A percentile compares a stretch with the other conserved stretches of the same genome.
These are phyloP conservation scores for Leucania comma DNA, from an alignment of 2,888 invertebrate species.

Conservation along the genomic window DNA sequence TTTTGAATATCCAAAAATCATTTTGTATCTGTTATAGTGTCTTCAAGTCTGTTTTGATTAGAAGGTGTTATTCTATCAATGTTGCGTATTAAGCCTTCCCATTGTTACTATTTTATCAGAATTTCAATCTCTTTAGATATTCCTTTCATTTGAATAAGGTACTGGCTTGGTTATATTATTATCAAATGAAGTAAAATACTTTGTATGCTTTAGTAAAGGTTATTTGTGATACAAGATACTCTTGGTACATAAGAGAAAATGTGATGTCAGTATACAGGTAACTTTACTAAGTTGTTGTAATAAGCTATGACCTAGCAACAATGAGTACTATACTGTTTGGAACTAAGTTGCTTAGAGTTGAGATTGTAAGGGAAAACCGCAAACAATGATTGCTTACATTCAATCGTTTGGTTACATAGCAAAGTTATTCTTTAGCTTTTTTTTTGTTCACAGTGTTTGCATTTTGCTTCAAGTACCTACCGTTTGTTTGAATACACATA, in stretches of 20 bases:
- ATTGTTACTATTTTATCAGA: slow-evolving; percentile 27
- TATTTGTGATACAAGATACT: slow-evolving; percentile 19
- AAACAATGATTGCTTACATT: slow-evolving; percentile 48
- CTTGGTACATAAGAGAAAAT: slow-evolving; percentile 20
- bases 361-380: slow-evolving; percentile 29
- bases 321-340: slow-evolving; percentile 25
- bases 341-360: slow-evolving; percentile 11
- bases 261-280: slow-evolving; percentile 26
- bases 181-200: slow-evolving; percentile 31
- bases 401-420: slow-evolving; percentile 21
- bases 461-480: slow-evolving; percentile 21
- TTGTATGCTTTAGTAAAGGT: slow-evolving; percentile 24
- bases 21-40: slow-evolving; percentile 8
- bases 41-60: slow-evolving; percentile 7
- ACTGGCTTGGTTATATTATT: slow-evolving; percentile 7
- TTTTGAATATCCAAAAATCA: slow-evolving; percentile 6
- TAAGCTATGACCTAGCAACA: slow-evolving; percentile 17
- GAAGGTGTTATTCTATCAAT: neutral
- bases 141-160: slow-evolving; percentile 17
- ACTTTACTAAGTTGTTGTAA: slow-evolving; percentile 17
- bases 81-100: slow-evolving; percentile 7
- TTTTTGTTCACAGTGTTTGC: slow-evolving; percentile 9
- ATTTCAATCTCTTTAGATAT: slow-evolving; percentile 19
- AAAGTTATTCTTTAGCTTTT: slow-evolving; percentile 26
- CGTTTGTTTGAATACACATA: slow-evolving; percentile 1